Conservation (phyloP, 2,797 vertebrate species). For the Pelobates cultripes region DNA sequence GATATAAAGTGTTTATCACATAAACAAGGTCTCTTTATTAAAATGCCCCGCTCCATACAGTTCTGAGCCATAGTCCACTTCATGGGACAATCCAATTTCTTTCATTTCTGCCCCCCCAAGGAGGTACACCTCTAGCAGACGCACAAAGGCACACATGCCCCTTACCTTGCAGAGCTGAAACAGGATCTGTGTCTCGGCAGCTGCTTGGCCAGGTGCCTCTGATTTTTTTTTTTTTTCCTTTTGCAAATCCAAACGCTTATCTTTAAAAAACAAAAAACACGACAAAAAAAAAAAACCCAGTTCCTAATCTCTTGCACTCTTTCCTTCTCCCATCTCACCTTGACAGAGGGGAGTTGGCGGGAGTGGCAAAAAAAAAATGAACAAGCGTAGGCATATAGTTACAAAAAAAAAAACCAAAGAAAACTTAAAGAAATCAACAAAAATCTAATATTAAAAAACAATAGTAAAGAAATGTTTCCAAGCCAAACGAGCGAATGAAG, state of each 20-base stretch:
- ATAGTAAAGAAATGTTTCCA: not conserved
- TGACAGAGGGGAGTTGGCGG: constrained; percentile 6
- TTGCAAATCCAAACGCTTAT: constrained; percentile 34
- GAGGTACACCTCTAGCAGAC: not conserved
- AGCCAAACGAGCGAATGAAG: not conserved
- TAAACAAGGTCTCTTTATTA: no score
- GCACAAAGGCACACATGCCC: not conserved
- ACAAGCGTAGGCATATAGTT: not conserved
- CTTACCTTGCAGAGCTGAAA: constrained; percentile 33
- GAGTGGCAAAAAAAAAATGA: constrained; percentile 4
- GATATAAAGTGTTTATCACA: no score
- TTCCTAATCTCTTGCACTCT: constrained; percentile 7
- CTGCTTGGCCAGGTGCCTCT: constrained; percentile 21
- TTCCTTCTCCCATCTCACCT: constrained; percentile 37
- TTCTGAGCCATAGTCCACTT: no score
- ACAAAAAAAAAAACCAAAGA: not conserved
- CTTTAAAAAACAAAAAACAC: not conserved
- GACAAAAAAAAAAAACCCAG: not conserved
- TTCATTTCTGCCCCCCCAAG: not conserved
- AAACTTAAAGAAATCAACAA: not conserved
- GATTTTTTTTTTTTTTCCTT: not conserved
- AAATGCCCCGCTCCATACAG: no score
- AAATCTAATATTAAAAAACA: constrained; percentile 10
- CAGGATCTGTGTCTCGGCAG: not conserved
- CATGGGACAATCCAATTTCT: not conserved